These are phyloP conservation scores for Noctua pronuba DNA, from an alignment of 2,888 invertebrate species.

Conservation along the genomic window DNA sequence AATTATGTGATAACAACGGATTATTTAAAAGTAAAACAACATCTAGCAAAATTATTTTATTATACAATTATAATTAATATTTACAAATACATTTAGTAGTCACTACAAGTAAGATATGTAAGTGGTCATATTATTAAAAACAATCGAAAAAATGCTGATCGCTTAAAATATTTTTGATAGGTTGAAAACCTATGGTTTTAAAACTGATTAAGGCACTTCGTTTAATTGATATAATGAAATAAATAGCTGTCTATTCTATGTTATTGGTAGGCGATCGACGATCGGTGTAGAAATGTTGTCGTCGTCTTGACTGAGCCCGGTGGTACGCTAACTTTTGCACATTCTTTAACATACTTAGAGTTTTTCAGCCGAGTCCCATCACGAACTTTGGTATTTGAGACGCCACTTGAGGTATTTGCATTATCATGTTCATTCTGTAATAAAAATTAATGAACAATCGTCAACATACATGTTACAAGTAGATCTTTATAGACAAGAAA, in stretches of 20 bases:
- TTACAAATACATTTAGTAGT: conserved; percentile 59
- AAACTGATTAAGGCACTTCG: conserved; percentile 58
- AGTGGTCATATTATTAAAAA: conserved; percentile 33
- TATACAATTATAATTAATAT: conserved; percentile 66
- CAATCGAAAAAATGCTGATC: conserved; percentile 41
- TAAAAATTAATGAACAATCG: conserved; percentile 55
- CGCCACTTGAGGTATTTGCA: conserved; percentile 96
- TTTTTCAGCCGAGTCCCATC: conserved; percentile 93
- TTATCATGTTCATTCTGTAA: conserved; percentile 95
- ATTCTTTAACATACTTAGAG: conserved; percentile 38
- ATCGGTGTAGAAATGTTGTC: conserved; percentile 30
- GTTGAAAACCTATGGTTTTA: conserved; percentile 18
- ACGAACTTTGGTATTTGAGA: conserved; percentile 96
- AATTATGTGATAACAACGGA: neutral
- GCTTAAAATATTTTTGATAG: conserved; percentile 32
- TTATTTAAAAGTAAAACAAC: conserved; percentile 27
- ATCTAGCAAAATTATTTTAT: conserved; percentile 53
- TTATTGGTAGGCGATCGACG: conserved; percentile 39
- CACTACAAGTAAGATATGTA: conserved; percentile 28
- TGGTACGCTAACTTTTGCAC: conserved; percentile 72
- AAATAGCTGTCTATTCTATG: conserved; percentile 60
- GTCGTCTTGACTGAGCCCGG: conserved; percentile 70
- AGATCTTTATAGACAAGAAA: neutral
- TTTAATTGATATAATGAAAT: conserved; percentile 40
- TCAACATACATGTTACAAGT: neutral